A percentile compares a stretch with the other conserved stretches of the same genome.
Conservation (phyloP, 2,113 vertebrate species). For the Rynchops niger region DNA sequence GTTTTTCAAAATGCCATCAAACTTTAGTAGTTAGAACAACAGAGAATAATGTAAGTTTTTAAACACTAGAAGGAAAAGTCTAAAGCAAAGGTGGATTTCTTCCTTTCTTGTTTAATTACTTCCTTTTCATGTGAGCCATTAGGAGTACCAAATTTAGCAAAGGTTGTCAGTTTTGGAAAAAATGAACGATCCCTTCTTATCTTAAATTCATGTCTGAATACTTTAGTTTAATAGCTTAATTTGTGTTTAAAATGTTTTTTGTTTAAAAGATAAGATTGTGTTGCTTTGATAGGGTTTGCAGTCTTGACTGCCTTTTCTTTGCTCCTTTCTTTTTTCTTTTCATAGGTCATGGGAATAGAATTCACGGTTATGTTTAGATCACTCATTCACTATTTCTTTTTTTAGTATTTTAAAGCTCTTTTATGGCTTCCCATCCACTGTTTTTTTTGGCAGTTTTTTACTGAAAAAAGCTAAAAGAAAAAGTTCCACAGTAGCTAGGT, state of each 20-base stretch:
- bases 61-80: background rate
- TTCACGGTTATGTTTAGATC: conserved; percentile 65
- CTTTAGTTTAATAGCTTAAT: conserved; percentile 18
- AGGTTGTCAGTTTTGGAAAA: background rate
- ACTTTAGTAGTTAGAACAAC: background rate
- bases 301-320: conserved; percentile 16
- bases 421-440: conserved; percentile 71
- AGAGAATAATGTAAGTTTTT: background rate
- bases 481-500: conserved; percentile 66
- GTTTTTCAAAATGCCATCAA: background rate
- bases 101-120: conserved; percentile 21
- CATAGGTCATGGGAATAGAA: conserved; percentile 69
- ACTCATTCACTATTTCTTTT: conserved; percentile 65
- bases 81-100: background rate
- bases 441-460: conserved; percentile 72
- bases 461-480: conserved; percentile 52
- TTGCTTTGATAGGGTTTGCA: background rate
- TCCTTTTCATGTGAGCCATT: conserved; percentile 13
- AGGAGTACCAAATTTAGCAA: background rate
- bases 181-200: background rate
- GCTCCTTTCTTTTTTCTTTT: conserved; percentile 12
- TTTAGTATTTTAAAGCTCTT: conserved; percentile 70
- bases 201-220: background rate
- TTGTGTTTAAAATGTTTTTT: background rate
- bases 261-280: background rate